Conservation (phyloP, 2,888 invertebrate species). For the Mesopsocus fuscifrons region DNA sequence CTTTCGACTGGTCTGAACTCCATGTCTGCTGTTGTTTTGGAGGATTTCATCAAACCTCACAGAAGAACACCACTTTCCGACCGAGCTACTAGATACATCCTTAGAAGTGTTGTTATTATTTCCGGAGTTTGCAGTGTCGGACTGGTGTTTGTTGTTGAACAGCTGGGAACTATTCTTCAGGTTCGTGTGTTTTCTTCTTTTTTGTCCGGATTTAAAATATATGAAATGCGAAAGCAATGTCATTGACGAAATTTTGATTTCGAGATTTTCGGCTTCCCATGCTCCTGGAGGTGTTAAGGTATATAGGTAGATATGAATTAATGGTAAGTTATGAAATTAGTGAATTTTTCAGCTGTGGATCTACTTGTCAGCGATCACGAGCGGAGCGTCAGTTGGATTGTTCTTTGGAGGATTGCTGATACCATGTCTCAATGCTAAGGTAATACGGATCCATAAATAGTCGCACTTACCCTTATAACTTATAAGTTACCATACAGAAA, state of each 20-base stretch:
- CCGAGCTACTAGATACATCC: constrained; percentile 38
- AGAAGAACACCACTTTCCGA: constrained; percentile 32
- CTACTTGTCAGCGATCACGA: constrained; percentile 41
- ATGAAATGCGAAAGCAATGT: too few species aligned
- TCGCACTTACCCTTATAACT: too few species aligned
- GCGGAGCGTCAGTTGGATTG: constrained; percentile 44
- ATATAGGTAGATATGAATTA: background rate
- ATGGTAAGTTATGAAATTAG: constrained; percentile 21
- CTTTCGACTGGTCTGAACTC: constrained; percentile 61
- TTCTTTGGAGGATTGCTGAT: constrained; percentile 47
- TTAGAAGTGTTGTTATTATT: constrained; percentile 37
- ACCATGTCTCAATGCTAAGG: constrained; percentile 43
- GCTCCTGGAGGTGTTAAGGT: too few species aligned
- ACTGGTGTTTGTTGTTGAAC: constrained; percentile 49
- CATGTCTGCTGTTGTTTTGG: constrained; percentile 51
- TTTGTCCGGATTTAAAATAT: background rate
- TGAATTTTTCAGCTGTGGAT: too few species aligned
- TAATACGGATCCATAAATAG: too few species aligned
- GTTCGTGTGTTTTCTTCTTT: constrained; percentile 19
- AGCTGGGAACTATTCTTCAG: constrained; percentile 55
- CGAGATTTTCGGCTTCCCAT: background rate
- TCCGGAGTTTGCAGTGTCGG: constrained; percentile 46
- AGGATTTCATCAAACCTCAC: constrained; percentile 46
- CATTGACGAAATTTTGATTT: too few species aligned
- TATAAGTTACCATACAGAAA: too few species aligned